Conservation (phyloP, 1,140 invertebrate genomes). For the Bombus breviceps region DNA sequence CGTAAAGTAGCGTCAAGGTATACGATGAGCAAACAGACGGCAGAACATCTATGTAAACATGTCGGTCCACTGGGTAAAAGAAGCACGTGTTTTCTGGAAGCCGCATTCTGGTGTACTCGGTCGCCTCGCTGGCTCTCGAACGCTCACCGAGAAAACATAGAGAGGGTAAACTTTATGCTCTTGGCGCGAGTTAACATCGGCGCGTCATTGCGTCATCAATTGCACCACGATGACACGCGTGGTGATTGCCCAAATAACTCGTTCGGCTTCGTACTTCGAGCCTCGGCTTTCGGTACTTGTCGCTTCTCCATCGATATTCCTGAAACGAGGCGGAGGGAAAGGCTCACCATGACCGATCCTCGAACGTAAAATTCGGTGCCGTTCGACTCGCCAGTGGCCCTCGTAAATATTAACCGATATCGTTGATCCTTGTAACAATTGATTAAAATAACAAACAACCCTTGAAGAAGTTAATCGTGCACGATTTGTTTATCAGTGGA, state of each 20-base stretch:
- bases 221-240: slow-evolving; percentile 7
- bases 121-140: slow-evolving; percentile 27
- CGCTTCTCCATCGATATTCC: too few relatives aligned
- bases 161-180: slow-evolving; percentile 7
- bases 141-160: background rate
- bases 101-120: background rate
- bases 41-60: slow-evolving; percentile 66
- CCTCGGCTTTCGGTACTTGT: background rate
- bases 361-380: too few relatives aligned
- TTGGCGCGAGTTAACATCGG: slow-evolving; percentile 25
- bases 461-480: too few relatives aligned
- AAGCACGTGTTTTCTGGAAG: slow-evolving; percentile 59
- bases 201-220: slow-evolving; percentile 19
- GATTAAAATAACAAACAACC: too few relatives aligned
- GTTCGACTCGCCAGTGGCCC: too few relatives aligned
- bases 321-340: too few relatives aligned
- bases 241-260: background rate
- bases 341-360: too few relatives aligned
- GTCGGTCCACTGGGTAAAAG: slow-evolving; percentile 50
- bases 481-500: background rate
- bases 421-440: too few relatives aligned
- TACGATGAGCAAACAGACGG: slow-evolving; percentile 59
- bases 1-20: slow-evolving; percentile 50
- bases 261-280: background rate
- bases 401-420: too few relatives aligned